Evolutionary conservation across 1,140 invertebrate genomes (phyloP).

Genomic region (Bombus balteatus): DNA sequence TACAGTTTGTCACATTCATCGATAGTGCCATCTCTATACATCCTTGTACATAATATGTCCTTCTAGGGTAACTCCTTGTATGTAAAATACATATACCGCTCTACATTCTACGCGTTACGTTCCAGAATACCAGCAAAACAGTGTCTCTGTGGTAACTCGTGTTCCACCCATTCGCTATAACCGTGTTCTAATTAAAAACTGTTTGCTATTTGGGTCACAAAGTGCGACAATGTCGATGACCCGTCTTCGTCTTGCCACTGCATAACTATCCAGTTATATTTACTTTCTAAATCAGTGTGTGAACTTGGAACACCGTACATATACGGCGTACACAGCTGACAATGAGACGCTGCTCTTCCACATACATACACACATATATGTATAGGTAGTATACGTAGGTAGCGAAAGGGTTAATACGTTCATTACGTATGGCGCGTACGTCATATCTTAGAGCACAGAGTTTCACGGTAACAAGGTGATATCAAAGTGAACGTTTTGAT

Average conservation of each 20-base stretch:
- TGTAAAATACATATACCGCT: not conserved
- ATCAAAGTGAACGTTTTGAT: not conserved
- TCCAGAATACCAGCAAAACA: not conserved
- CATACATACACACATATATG: not conserved
- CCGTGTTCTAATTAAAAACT: not conserved
- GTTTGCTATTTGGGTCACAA: not conserved
- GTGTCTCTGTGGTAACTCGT: not conserved
- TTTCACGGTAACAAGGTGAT: not conserved
- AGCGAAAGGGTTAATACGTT: not conserved
- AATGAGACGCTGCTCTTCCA: not conserved
- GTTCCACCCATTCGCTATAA: not conserved
- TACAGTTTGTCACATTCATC: not conserved
- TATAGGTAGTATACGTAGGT: not conserved
- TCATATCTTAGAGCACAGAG: not conserved
- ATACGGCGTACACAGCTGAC: not conserved
- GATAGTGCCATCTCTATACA: not conserved
- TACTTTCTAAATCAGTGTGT: not conserved
- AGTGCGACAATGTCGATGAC: not conserved
- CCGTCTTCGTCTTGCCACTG: not conserved
- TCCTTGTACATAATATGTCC: not conserved
- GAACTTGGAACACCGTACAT: not conserved
- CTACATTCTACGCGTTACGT: not conserved
- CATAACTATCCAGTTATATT: not conserved
- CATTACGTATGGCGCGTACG: not conserved
- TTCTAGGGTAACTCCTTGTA: not conserved